Base-by-base conservation (phyloP, 2,797 vertebrate species). In the Cyprinodon diabolis region DNA sequence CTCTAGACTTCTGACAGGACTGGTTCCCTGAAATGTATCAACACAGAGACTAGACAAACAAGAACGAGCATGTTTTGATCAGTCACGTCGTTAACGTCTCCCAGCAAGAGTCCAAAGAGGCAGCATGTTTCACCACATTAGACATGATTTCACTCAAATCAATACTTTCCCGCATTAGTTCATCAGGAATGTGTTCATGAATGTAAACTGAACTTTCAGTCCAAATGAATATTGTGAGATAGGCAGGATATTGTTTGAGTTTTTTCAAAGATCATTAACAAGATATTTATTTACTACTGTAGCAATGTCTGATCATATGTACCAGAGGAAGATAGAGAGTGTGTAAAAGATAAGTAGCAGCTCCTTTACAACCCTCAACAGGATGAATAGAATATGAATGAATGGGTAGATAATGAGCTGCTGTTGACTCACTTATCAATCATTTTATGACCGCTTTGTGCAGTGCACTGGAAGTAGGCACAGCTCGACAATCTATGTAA, bases 21-120 rank as follows among this genome's bases (percentile, higher is more conserved):
- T 56, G 71, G 76, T 75, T 45, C 60, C n/a, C 65, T 70, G 57
- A 85, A 52, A 80, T 21, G 49, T 55, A 68, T 77, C 73, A 79
- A 74, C 56, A 69, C 63, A 81, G 40, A 78, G 25, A 81, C 67
- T 5, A 80, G 75, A 82, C 71, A 82, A 88, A 84, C 83, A 77
- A 74, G 76, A 75, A 58, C 54, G 51, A 51, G 60, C 77, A 23
- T 3, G 76, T 62, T 77, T 13, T 51, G 56, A 86, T 89, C 74
- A 76, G 57, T 81, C 77, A 40, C 0, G 60, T 69, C 68, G 72
- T 71, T 48, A 0, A 48, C 11, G 58, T 45, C 51, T 73, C 79
- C 0, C 23, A 68, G 10, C 25, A 0, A 14, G 60, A 66, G 77
- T 69, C 71, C 48, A 75, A 65, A n/a, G 52, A 79, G 74, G 68